Percentiles rank a stretch among this genome's conserved stretches.
Conservation (phyloP, 2,797 vertebrate species). For the Smutsia temminckii region DNA sequence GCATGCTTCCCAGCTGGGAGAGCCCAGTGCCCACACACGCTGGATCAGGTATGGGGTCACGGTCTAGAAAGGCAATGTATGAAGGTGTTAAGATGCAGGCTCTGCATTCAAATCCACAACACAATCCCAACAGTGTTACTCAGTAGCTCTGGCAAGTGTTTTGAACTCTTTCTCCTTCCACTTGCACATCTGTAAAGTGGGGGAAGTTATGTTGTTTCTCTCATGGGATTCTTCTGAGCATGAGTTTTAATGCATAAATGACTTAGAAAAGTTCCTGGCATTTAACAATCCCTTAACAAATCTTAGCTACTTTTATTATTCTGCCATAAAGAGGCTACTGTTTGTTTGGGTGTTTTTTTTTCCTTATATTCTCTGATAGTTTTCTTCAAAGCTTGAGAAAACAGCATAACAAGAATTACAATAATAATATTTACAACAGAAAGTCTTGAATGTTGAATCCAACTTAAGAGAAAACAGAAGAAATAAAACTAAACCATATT, state of each 20-base stretch:
- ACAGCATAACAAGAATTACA: not conserved
- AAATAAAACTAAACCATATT: not conserved
- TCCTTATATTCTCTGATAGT: not conserved
- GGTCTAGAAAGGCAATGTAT: not conserved
- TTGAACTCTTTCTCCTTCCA: not conserved
- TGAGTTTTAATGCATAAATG: not conserved
- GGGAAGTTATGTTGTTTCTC: not conserved
- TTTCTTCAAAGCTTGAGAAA: conserved; percentile 16
- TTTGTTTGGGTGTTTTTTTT: not conserved
- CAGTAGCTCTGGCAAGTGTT: not conserved
- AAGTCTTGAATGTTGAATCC: not conserved
- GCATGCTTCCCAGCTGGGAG: not conserved
- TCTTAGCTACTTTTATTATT: not conserved
- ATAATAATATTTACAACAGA: not conserved
- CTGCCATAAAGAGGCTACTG: not conserved
- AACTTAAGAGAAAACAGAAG: not conserved
- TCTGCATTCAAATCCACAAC: not conserved
- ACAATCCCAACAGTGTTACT: not conserved
- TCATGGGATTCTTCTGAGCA: not conserved
- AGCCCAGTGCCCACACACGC: not conserved
- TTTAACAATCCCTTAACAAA: conserved; percentile 12
- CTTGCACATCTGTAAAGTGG: not conserved
- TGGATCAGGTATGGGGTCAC: not conserved
- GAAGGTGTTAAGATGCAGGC: not conserved
- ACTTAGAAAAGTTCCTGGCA: not conserved